Evolutionary conservation across 2,888 invertebrate species (phyloP).

Genomic region (Criorhina ranunculi): DNA sequence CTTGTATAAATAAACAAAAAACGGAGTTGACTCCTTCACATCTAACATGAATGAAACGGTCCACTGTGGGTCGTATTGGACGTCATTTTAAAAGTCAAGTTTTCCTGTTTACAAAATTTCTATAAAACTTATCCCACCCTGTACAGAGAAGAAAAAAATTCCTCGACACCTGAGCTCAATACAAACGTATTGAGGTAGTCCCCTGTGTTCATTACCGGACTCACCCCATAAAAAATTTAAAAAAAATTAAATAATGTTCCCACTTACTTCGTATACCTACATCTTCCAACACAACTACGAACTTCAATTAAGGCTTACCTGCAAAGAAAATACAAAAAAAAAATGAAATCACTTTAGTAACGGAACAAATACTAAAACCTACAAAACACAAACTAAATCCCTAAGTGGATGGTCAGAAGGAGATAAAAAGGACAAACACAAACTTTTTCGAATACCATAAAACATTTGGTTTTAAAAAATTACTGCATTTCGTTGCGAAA

Average conservation of each 20-base stretch:
- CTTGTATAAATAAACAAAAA: too few relatives aligned
- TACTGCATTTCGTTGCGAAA: constrained; percentile 64
- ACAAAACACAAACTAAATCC: constrained; percentile 48
- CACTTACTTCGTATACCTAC: constrained; percentile 31
- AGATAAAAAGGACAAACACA: constrained; percentile 38
- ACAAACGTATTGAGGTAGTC: constrained; percentile 52
- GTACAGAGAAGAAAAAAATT: not conserved
- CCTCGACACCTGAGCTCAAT: constrained; percentile 2
- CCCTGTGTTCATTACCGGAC: not conserved
- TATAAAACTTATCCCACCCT: not conserved
- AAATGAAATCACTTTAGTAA: constrained; percentile 16
- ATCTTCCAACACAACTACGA: not conserved
- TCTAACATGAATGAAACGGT: too few relatives aligned
- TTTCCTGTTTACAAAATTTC: too few relatives aligned
- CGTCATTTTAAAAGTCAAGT: too few relatives aligned
- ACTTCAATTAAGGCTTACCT: constrained; percentile 66
- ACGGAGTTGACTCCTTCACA: too few relatives aligned
- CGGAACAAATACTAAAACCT: constrained; percentile 14
- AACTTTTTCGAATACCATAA: constrained; percentile 34
- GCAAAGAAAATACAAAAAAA: constrained; percentile 44
- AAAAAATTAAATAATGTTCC: not conserved
- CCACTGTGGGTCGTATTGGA: too few relatives aligned
- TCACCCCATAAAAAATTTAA: not conserved
- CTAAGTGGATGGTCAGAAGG: constrained; percentile 33
- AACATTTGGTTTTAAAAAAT: constrained; percentile 62